Conservation (phyloP, 2,888 invertebrate genomes). For the Nematopogon swammerdamellus region DNA sequence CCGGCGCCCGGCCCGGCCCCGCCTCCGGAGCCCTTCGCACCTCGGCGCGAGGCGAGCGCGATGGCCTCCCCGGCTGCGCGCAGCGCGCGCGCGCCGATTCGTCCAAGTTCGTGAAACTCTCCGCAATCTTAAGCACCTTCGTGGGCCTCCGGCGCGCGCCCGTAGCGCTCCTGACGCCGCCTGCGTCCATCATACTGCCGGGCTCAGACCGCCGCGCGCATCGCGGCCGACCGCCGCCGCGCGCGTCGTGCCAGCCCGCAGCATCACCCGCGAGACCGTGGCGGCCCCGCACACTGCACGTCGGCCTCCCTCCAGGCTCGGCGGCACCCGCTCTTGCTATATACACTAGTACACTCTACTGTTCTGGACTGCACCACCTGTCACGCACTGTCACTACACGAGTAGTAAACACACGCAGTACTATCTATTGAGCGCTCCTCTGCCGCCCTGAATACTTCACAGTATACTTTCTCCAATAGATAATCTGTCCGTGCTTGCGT, state of each 20-base stretch:
- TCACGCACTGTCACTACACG: too few species aligned
- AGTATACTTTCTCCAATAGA: too few species aligned
- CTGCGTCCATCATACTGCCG: constrained; percentile 8
- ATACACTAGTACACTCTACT: background rate
- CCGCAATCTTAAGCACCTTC: constrained; percentile 51
- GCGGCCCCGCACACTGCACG: background rate
- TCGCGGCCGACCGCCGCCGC: constrained; percentile 1
- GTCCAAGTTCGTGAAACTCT: constrained; percentile 52
- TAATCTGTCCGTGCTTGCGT: too few species aligned
- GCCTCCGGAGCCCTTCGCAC: constrained; percentile 7
- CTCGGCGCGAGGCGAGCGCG: constrained; percentile 7
- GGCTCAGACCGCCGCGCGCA: background rate
- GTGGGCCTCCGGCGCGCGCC: constrained; percentile 44
- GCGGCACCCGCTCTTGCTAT: background rate
- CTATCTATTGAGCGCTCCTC: too few species aligned
- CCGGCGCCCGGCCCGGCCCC: constrained; percentile 73
- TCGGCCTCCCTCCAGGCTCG: too few species aligned
- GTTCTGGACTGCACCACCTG: too few species aligned
- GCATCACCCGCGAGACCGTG: background rate
- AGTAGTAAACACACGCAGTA: too few species aligned
- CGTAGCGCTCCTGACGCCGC: constrained; percentile 19
- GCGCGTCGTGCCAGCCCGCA: background rate
- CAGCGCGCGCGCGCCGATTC: constrained; percentile 24
- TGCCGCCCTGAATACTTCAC: too few species aligned
- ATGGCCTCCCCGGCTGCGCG: background rate